Conservation (phyloP, 2,797 vertebrate genomes). For the Poecilia gillii region DNA sequence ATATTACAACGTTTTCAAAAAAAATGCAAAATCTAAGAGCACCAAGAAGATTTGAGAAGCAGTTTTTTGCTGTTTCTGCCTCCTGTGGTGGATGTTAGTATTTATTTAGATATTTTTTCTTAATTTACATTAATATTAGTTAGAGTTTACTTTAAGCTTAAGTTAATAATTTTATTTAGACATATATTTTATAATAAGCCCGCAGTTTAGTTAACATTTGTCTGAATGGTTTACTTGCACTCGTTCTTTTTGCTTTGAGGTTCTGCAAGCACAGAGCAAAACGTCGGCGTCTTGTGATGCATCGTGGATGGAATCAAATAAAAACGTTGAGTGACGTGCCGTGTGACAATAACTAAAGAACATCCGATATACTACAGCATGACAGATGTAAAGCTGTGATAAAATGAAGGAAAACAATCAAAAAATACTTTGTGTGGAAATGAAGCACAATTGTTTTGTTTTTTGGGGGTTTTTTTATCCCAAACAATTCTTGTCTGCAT, state of each 20-base stretch:
- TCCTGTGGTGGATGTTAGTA: not conserved
- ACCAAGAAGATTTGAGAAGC: not conserved
- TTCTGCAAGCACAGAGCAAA: too few species aligned
- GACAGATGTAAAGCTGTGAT: not conserved
- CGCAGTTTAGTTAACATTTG: too few species aligned
- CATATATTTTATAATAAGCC: too few species aligned
- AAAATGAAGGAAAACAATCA: not conserved
- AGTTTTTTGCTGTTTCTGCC: not conserved
- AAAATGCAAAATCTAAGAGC: not conserved
- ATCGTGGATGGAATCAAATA: not conserved
- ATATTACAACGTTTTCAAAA: not conserved
- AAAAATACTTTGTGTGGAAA: constrained; percentile 4
- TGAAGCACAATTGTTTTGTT: not conserved
- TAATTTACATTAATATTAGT: too few species aligned
- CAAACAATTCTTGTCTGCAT: constrained; percentile 8
- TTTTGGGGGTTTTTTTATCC: not conserved
- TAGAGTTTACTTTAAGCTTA: too few species aligned
- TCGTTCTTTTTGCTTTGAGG: too few species aligned
- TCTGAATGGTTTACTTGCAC: too few species aligned
- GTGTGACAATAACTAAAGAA: not conserved
- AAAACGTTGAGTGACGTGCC: not conserved
- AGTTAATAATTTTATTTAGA: too few species aligned
- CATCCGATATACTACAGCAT: not conserved
- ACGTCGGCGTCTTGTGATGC: too few species aligned
- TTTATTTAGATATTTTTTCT: too few species aligned